Evolutionary conservation across 2,888 invertebrate genomes (phyloP).

Genomic region (Apodemia mormo): DNA sequence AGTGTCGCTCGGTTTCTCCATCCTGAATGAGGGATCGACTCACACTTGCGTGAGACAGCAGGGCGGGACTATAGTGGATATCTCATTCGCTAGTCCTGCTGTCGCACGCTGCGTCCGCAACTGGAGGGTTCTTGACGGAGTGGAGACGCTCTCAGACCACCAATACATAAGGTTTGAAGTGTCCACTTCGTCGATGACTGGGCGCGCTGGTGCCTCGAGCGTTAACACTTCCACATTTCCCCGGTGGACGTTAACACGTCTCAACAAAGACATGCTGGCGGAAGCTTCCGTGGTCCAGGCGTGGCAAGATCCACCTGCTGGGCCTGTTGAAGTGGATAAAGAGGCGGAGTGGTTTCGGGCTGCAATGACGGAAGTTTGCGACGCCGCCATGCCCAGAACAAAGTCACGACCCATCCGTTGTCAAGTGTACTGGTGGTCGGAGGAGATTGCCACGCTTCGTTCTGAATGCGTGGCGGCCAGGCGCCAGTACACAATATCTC

Average conservation of each 20-base stretch:
- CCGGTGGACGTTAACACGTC: conserved; percentile 28
- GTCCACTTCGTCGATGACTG: neutral
- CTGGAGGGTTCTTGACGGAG: conserved; percentile 22
- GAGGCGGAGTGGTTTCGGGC: conserved; percentile 21
- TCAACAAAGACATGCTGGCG: conserved; percentile 22
- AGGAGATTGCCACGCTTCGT: conserved; percentile 27
- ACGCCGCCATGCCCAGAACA: conserved; percentile 34
- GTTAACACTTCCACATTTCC: neutral
- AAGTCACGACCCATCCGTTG: neutral
- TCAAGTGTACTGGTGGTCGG: conserved; percentile 34
- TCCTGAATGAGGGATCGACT: no score
- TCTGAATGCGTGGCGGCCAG: conserved; percentile 20
- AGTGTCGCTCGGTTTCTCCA: no score
- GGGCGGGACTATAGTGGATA: conserved; percentile 37
- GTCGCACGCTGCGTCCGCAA: conserved; percentile 24
- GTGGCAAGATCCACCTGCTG: conserved; percentile 19
- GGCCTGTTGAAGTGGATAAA: neutral
- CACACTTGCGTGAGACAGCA: conserved; percentile 31
- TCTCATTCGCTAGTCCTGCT: conserved; percentile 29
- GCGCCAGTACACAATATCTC: conserved; percentile 21
- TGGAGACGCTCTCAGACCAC: conserved; percentile 35
- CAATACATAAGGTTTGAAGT: conserved; percentile 20
- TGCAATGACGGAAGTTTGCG: conserved; percentile 29
- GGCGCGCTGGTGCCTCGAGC: no score
- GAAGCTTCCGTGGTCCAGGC: conserved; percentile 32